Conservation (phyloP, 1,140 invertebrate species). For the Kradibia gibbosae region DNA sequence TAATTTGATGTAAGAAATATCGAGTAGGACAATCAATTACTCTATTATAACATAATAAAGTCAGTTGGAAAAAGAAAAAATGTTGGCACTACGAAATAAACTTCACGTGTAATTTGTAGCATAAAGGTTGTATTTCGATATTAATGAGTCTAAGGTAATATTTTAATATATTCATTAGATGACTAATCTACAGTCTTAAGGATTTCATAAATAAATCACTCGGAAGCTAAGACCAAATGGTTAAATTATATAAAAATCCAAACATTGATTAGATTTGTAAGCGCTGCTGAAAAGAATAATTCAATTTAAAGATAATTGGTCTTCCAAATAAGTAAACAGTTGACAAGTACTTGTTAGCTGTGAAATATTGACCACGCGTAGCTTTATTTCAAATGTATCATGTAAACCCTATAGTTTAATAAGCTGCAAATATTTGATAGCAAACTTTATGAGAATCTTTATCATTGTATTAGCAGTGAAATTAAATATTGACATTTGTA, state of each 20-base stretch:
- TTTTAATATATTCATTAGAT: not conserved
- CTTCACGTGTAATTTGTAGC: not conserved
- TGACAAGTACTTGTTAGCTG: not conserved
- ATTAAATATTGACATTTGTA: too few species aligned
- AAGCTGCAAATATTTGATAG: not conserved
- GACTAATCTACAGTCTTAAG: slow-evolving; percentile 4
- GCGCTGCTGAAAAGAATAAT: not conserved
- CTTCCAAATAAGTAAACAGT: not conserved
- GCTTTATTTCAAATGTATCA: not conserved
- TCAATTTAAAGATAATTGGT: slow-evolving; percentile 33
- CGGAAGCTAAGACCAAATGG: not conserved
- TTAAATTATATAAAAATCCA: slow-evolving; percentile 21
- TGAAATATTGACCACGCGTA: not conserved
- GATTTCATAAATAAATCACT: slow-evolving; percentile 31
- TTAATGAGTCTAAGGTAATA: not conserved
- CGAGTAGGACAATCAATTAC: not conserved
- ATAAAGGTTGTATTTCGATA: not conserved
- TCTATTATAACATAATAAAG: not conserved
- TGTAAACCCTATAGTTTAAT: not conserved
- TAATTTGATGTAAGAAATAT: not conserved
- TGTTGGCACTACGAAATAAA: not conserved
- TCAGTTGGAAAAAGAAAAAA: not conserved
- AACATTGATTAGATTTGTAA: not conserved
- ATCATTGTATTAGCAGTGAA: too few species aligned
- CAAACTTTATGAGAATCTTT: too few species aligned